A percentile compares a stretch with the other conserved stretches of the same genome.
Conservation (phyloP, 1,140 invertebrate species). For the Arctopsyche grandis region DNA sequence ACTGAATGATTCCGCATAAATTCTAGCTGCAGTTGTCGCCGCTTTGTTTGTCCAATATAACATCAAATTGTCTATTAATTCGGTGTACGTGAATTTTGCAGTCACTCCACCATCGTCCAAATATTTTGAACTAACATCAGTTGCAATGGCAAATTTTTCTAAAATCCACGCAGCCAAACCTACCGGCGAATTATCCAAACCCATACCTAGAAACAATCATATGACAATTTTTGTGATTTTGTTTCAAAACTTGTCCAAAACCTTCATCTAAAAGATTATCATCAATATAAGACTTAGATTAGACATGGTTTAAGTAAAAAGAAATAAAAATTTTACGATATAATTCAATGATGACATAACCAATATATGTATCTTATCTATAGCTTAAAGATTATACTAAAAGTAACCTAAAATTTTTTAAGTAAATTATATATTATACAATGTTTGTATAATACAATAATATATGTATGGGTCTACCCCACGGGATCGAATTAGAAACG, state of each 20-base stretch:
- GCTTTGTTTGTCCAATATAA: conserved; percentile 84
- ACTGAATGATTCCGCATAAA: conserved; percentile 68
- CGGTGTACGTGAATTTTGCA: conserved; percentile 72
- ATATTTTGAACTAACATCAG: conserved; percentile 67
- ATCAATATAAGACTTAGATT: too few relatives aligned
- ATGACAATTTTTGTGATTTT: background rate
- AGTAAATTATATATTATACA: too few relatives aligned
- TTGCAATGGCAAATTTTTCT: conserved; percentile 84
- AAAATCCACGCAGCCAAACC: conserved; percentile 83
- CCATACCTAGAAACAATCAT: conserved; percentile 64
- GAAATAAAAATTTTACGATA: too few relatives aligned
- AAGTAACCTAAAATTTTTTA: too few relatives aligned
- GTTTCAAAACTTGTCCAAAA: background rate
- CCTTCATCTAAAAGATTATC: background rate
- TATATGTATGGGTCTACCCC: too few relatives aligned
- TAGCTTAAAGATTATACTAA: too few relatives aligned
- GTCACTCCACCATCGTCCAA: conserved; percentile 78
- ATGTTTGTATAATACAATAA: too few relatives aligned
- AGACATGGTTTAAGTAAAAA: too few relatives aligned
- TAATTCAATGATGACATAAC: too few relatives aligned
- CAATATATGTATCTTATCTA: background rate
- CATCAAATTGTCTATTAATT: conserved; percentile 89
- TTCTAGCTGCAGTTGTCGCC: conserved; percentile 79
- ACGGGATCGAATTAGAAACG: too few relatives aligned
- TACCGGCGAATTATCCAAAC: conserved; percentile 72